Evolutionary conservation across 2,113 vertebrate genomes (phyloP).

Genomic region (Amphilophus citrinellus): DNA sequence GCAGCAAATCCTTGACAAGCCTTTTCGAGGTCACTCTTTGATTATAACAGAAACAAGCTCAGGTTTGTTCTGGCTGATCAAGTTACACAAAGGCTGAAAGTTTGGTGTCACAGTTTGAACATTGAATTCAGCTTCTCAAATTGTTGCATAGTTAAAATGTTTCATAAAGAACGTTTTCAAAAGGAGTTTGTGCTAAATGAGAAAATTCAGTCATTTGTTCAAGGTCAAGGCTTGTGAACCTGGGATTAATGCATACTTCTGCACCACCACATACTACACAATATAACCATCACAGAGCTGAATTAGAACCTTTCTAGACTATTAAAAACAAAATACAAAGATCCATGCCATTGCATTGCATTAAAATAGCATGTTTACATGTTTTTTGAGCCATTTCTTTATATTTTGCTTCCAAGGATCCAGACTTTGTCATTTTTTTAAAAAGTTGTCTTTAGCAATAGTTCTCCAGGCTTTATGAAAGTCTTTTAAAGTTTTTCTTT

Average conservation of each 20-base stretch:
- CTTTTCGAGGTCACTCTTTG: background rate
- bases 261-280: background rate
- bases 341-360: no score
- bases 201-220: background rate
- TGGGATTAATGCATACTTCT: background rate
- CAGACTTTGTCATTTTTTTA: no score
- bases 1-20: background rate
- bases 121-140: background rate
- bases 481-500: no score
- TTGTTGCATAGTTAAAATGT: background rate
- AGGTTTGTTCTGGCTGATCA: conserved; percentile 5
- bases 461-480: no score
- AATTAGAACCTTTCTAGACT: no score
- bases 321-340: no score
- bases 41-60: background rate
- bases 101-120: background rate
- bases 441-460: no score
- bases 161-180: background rate
- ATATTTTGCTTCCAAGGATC: no score
- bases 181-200: background rate
- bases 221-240: background rate
- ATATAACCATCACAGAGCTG: background rate
- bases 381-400: no score
- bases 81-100: background rate
- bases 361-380: no score